These are phyloP conservation scores for Cinclus mexicanus DNA, from an alignment of 2,113 vertebrate species.

Conservation along the genomic window DNA sequence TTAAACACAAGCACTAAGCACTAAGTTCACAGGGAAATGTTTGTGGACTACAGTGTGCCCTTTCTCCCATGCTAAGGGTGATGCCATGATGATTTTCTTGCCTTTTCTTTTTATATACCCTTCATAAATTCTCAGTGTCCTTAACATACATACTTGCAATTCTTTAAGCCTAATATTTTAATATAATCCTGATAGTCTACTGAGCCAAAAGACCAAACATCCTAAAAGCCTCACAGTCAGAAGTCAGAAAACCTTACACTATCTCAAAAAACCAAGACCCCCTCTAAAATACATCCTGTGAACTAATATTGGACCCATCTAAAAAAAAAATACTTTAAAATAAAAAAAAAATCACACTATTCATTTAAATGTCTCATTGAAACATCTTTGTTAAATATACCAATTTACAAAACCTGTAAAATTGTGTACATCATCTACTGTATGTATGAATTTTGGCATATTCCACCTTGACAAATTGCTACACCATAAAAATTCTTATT, in stretches of 20 bases:
- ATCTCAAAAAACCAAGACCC: background rate
- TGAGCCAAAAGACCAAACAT: too few species aligned
- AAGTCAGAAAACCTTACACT: background rate
- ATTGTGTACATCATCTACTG: fast-evolving
- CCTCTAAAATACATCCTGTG: background rate
- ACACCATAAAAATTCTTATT: background rate
- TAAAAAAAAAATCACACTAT: background rate
- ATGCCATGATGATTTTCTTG: background rate
- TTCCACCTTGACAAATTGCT: background rate
- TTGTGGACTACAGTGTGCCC: background rate
- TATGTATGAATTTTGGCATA: background rate
- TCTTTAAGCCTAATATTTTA: background rate
- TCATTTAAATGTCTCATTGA: background rate
- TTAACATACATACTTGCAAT: background rate
- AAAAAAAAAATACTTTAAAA: background rate
- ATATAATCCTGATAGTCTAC: background rate
- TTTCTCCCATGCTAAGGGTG: background rate
- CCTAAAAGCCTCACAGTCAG: background rate
- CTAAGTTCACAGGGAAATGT: background rate
- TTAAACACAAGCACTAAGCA: background rate
- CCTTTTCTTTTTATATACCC: background rate
- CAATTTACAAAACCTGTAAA: background rate
- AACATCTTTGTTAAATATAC: background rate
- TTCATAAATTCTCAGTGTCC: too few species aligned
- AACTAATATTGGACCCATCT: background rate